Base-by-base conservation (phyloP, 2,888 invertebrate genomes). In the Pegoplata infirma region DNA sequence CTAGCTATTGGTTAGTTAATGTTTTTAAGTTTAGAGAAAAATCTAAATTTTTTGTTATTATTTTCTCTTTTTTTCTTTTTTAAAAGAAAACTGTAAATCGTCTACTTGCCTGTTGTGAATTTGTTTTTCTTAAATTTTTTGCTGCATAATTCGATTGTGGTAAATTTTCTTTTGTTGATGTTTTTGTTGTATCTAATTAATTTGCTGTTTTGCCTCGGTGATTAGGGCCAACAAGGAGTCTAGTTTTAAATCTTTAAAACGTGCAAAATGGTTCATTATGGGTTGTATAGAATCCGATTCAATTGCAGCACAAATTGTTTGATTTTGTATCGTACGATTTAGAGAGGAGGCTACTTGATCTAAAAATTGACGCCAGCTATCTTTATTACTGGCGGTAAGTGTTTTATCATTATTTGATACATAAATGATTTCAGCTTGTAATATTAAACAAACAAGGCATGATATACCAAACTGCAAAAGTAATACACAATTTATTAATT, bases 241-340 rank as follows among this genome's bases (percentile, higher is more conserved):
- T 61, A 89, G 81, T 80, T 89, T 88, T 56, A 90, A 83, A 82
- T 89, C 87, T 79, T 86, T 85, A 79, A 90, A 89, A 73, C 90
- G 87, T 47, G 88, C 86, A 81, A 90, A 88, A 80, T 89, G 89
- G 83, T 86, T 84, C 84, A 88, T 86, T 83, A 89, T 82, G 23
- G 89, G 88, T 77, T 89, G 87, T 78, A 89, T 88, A 23, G 89
- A 87, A 82, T 89, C 86, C 4, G 89, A 87, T 81, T 89, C 90
- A 66, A 89, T 88, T 67, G 88, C 88, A 36, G 89, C 90, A 74
- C 87, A 88, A 72, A 90, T 87, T 64, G 88, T 87, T 80, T 89
- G 89, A 82, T 86, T 86, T 82, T 89, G 89, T 63, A 88, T 87
- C 59, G 88, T 87, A 75, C 86, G 84, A 83, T 87, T 89, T 32